Conservation (phyloP, 92 coral and sea anemone species). For the Hydrozoanthus gracilis region DNA sequence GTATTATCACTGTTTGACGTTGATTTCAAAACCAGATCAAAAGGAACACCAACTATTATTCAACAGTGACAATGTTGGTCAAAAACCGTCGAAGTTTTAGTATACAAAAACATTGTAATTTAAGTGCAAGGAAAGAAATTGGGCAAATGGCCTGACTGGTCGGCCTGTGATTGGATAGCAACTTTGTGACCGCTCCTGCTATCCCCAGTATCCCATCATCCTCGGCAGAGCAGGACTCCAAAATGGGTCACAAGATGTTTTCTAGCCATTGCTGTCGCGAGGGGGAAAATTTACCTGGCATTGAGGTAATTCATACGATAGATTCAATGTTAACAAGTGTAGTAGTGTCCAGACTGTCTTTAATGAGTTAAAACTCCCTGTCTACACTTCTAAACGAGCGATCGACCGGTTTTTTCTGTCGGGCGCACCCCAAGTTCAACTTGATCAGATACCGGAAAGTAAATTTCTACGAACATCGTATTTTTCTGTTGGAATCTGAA, state of each 20-base stretch:
- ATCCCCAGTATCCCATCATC: constrained; percentile 37
- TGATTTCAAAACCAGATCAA: background rate
- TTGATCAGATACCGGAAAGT: background rate
- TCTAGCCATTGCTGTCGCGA: constrained; percentile 9
- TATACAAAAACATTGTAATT: too few relatives aligned
- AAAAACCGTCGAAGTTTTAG: too few relatives aligned
- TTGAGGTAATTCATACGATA: constrained; percentile 41
- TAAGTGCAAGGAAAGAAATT: too few relatives aligned
- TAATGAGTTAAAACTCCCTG: background rate
- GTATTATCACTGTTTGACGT: background rate
- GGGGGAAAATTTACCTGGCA: constrained; percentile 23
- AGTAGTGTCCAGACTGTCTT: background rate
- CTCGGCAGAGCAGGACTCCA: constrained; percentile 1
- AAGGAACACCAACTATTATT: background rate
- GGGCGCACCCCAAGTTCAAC: constrained; percentile 10
- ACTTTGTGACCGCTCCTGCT: constrained; percentile 27
- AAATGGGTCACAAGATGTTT: constrained; percentile 49
- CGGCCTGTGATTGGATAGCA: background rate
- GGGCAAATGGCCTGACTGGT: background rate
- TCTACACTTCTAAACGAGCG: background rate
- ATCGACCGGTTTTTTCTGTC: background rate
- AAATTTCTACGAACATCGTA: background rate
- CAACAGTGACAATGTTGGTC: too few relatives aligned
- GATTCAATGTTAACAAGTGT: background rate
- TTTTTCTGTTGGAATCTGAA: constrained; percentile 20